phyloP scores from a whole-genome alignment of 2,113 vertebrate genomes.

The Bostrychus sinensis region DNA sequence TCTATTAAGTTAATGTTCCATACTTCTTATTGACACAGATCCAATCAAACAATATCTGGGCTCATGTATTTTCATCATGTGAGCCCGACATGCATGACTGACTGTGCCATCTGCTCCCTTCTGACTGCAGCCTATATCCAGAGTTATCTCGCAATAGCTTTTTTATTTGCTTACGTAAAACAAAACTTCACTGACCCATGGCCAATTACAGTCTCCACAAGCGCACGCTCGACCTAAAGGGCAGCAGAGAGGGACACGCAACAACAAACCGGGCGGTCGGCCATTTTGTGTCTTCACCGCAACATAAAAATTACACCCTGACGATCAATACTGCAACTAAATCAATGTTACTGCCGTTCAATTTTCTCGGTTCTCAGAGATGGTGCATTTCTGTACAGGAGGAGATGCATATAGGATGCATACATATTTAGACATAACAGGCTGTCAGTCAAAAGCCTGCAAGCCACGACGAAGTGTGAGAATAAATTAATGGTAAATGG shows the following conservation, averaged over 20 bases:
- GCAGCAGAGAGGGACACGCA: slow-evolving; percentile 12
- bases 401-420: background rate
- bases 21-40: slow-evolving; percentile 7
- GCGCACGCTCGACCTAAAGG: slow-evolving; percentile 6
- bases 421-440: background rate
- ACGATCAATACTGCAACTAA: background rate
- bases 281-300: background rate
- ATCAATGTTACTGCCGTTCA: background rate
- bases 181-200: slow-evolving; percentile 54
- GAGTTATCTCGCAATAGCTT: slow-evolving; percentile 53
- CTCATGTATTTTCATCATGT: slow-evolving; percentile 48
- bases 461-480: background rate
- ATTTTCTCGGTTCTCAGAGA: background rate
- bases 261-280: background rate
- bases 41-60: slow-evolving; percentile 26
- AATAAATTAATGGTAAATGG: background rate
- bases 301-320: background rate
- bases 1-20: background rate
- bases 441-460: background rate
- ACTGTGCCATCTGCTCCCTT: slow-evolving; percentile 70
- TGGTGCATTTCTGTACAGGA: background rate
- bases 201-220: slow-evolving; percentile 37
- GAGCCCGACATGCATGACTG: slow-evolving; percentile 54
- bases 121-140: slow-evolving; percentile 9
- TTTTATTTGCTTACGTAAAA: slow-evolving; percentile 55